Evolutionary conservation across 2,888 invertebrate genomes (phyloP), one percentile per base, ranked within the genome.

Genomic region (Thymelicus lineola): DNA sequence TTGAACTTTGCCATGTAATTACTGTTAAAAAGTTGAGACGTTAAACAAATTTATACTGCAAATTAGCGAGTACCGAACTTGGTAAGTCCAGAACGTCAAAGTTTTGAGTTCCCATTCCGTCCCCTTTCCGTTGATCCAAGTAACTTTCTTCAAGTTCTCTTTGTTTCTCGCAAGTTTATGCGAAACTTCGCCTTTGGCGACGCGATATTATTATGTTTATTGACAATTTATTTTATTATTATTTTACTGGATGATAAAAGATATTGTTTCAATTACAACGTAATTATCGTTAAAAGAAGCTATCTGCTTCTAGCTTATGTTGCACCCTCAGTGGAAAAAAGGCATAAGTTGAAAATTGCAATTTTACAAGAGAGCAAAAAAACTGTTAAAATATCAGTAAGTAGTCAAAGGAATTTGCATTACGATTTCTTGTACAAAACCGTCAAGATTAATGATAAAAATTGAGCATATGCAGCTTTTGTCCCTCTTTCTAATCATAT

Each of bases 21-120:
- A 91, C 88, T 88, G 91, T 90, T 92, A 89, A 92, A 91, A 93
- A 93, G 92, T 93, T 91, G 86, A 86, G 89, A 91, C 92, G 90
- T 93, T 91, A 92, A 92, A 91, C 91, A 92, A 93, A 93, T 93
- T 93, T 93, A 93, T 92, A 91, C 89, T 90, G 82, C 82, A 88
- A 91, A 93, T 93, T 91, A 93, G 90, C 84, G 88, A 91, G 89
- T 87, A 86, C 83, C 78, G 76, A 84, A 85, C 82, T 88, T 87
- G 82, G 88, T 86, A 86, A 85, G 87, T 86, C 86, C 86, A 82
- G 85, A 85, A 86, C 87, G 90, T 86, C 82, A 82, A 91, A 93
- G 89, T 91, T 91, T 85, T 84, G 84, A 87, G 86, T 86, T 87
- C 85, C 85, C 86, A 82, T 86, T 88, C 80, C 74, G 71, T 79